A percentile compares a stretch with the other conserved stretches of the same genome.
phyloP scores from a whole-genome alignment of 2,888 invertebrate genomes.

The Elegia similella region DNA sequence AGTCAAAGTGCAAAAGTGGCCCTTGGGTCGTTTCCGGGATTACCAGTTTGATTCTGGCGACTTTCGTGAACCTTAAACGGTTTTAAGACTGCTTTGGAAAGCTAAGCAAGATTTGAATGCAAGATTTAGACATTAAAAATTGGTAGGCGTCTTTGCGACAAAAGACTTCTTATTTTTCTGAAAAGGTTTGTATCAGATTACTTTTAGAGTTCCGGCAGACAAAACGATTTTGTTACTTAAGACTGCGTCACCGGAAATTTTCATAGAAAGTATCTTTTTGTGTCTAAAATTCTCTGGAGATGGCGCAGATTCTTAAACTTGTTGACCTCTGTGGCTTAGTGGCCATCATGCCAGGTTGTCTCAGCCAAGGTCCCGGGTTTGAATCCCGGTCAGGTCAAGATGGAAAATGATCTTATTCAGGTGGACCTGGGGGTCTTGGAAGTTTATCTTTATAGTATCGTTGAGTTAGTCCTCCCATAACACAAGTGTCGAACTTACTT shows the following conservation, averaged over 20 bases:
- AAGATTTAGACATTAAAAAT: slow-evolving; percentile 4
- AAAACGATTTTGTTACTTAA: not conserved
- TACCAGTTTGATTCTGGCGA: slow-evolving; percentile 21
- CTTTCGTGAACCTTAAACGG: slow-evolving; percentile 13
- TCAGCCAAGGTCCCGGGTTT: no score
- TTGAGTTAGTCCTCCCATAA: no score
- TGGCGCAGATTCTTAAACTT: no score
- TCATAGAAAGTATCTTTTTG: not conserved
- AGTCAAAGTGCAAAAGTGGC: slow-evolving; percentile 18
- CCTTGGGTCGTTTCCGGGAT: slow-evolving; percentile 19
- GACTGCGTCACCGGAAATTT: not conserved
- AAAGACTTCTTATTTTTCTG: not conserved
- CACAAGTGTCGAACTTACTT: no score
- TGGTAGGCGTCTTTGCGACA: not conserved
- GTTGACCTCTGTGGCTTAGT: no score
- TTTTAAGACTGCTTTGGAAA: slow-evolving; percentile 6
- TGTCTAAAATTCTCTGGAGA: no score
- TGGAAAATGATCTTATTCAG: no score
- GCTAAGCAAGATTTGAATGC: slow-evolving; percentile 1
- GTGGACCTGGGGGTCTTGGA: no score
- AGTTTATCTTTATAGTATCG: no score
- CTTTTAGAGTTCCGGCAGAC: not conserved
- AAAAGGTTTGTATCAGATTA: not conserved
- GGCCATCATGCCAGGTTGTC: no score
- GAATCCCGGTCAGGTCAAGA: no score